Conservation (phyloP, 2,113 vertebrate species). For the Chloropsis hardwickii region DNA sequence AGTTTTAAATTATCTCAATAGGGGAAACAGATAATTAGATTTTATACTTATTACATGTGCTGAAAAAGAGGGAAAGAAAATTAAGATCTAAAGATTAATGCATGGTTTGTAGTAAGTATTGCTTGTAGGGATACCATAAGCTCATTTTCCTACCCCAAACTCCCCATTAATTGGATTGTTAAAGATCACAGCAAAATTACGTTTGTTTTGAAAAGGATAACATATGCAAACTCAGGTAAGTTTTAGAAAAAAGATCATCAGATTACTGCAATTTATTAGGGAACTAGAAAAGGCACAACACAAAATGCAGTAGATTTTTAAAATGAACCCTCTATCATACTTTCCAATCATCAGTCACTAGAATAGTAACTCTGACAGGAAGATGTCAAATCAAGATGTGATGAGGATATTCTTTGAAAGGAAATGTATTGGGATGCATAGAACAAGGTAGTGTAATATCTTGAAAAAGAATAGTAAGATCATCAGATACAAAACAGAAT, state of each 20-base stretch:
- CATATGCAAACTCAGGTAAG: neutral
- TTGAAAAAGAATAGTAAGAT: neutral
- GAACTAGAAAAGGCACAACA: neutral
- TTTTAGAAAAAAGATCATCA: neutral
- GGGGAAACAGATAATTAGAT: conserved; percentile 47
- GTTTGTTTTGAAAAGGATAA: conserved; percentile 25
- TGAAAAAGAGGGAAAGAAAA: conserved; percentile 61
- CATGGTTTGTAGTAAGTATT: neutral
- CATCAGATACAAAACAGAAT: neutral
- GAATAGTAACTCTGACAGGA: neutral
- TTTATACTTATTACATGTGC: conserved; percentile 41
- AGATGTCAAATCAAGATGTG: neutral
- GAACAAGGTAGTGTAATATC: neutral
- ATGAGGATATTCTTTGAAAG: neutral
- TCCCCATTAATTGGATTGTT: conserved; percentile 42
- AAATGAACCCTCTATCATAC: neutral
- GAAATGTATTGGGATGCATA: neutral
- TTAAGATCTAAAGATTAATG: conserved; percentile 48
- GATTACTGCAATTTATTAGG: neutral
- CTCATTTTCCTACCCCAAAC: conserved; percentile 1
- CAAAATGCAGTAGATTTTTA: neutral
- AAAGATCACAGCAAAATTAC: conserved; percentile 55
- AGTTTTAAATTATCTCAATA: conserved; percentile 56
- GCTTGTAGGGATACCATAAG: conserved; percentile 31
- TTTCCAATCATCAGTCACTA: neutral